Evolutionary conservation across 1,140 invertebrate genomes (phyloP), one percentile per base, ranked within the genome.

Genomic region (Macrotrachela quadricornifera): DNA sequence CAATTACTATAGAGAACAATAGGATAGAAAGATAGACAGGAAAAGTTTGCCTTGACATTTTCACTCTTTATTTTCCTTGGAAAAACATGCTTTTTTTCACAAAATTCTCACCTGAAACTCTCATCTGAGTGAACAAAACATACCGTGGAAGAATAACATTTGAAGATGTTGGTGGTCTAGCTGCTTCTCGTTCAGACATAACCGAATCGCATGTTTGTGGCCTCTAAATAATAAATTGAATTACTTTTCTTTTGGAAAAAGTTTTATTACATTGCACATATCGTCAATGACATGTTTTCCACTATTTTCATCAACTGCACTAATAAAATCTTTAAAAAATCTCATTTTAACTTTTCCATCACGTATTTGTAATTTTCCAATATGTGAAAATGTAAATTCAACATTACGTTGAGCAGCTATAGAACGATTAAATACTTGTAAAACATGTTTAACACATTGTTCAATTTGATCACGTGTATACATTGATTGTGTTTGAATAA

Each of bases 321-420:
- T 67, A 12, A 70, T 61, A 54, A 69, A 70, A 39, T 68, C 64
- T 56, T 70, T 70, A 54, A 63, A 69, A 55, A 70, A 70, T 56
- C 62, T 68, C 66, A 69, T 69, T 59, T 70, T 70, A 11, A 67
- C 63, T 51, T 59, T 61, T 12, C 49, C 53, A 37, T 68, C 62
- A 49, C 65, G 58, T 16, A 70, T 64, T n/a, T 59, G 56, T 15
- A 70, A 59, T 37, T 63, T 59, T 10, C 68, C 68, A 56, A 70
- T 64, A 6, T 64, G 63, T 47, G 44, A 56, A 55, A 70, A 70
- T 15, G 58, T 57, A 13, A 70, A 61, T 53, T 70, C 68, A 44
- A 67, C 61, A 61, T 68, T 67, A 55, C 59, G 58, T 41, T 57
- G 64, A 13, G 57, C 39, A 21, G 60, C 60, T 9, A 70, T 51